Conservation (phyloP, 2,797 vertebrate genomes). For the Karalla daura region DNA sequence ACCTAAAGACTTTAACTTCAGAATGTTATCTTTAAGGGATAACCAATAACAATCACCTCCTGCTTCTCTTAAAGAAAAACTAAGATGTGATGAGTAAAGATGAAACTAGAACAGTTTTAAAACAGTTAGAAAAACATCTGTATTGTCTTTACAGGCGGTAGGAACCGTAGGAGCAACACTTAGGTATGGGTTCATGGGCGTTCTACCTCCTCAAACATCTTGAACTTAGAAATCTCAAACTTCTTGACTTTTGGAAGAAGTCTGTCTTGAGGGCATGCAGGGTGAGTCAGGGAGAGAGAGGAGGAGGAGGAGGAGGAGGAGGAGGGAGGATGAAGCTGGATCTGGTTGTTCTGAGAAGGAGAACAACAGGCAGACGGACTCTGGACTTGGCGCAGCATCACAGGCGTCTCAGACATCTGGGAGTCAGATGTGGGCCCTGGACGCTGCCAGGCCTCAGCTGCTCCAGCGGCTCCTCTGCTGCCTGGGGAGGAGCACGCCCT, state of each 20-base stretch:
- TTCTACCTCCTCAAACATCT: too few species aligned
- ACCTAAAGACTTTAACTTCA: too few species aligned
- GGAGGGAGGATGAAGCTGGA: conserved; percentile 2
- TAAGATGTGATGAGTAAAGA: too few species aligned
- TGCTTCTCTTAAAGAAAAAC: too few species aligned
- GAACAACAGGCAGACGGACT: conserved; percentile 12
- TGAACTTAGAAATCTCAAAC: too few species aligned
- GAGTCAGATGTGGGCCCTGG: conserved; percentile 71
- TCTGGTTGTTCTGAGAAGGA: conserved; percentile 12
- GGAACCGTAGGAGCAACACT: too few species aligned
- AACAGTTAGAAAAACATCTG: too few species aligned
- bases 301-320: background rate
- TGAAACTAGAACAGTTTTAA: too few species aligned
- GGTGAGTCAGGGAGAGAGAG: background rate
- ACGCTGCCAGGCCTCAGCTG: conserved; percentile 36
- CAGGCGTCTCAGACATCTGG: conserved; percentile 76
- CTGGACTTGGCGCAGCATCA: conserved; percentile 57
- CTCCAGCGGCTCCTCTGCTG: conserved; percentile 36
- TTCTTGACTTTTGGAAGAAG: background rate
- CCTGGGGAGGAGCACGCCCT: conserved; percentile 31
- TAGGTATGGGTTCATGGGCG: too few species aligned
- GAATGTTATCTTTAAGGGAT: too few species aligned
- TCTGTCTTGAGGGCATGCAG: background rate
- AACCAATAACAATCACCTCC: too few species aligned
- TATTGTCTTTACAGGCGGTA: too few species aligned